These are phyloP conservation scores for Dascyllus trimaculatus DNA, from an alignment of 2,113 vertebrate species.

Conservation along the genomic window DNA sequence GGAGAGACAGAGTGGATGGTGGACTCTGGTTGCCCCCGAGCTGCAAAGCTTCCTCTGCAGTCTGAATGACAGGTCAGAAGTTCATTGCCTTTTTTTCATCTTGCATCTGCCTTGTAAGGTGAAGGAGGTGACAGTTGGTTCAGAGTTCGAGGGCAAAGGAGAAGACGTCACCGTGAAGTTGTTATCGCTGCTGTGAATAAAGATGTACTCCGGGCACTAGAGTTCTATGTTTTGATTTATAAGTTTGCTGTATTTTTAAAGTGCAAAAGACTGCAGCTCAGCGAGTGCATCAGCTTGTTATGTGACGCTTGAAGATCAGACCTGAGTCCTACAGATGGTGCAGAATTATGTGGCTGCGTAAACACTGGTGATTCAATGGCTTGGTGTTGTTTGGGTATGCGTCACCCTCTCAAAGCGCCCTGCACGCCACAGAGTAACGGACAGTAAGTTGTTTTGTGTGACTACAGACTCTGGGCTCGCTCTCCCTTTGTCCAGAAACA, in stretches of 20 bases:
- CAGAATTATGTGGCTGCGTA: conserved; percentile 78
- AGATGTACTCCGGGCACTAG: conserved; percentile 39
- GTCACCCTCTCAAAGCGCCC: conserved; percentile 75
- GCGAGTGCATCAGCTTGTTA: conserved; percentile 46
- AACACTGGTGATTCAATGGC: conserved; percentile 82
- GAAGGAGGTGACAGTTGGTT: conserved; percentile 65
- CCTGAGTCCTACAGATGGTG: conserved; percentile 81
- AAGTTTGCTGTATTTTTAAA: conserved; percentile 41
- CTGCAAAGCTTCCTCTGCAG: conserved; percentile 79
- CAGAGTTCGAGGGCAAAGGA: conserved; percentile 68
- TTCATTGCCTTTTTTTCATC: conserved; percentile 83
- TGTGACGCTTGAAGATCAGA: conserved; percentile 67
- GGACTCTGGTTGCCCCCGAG: conserved; percentile 84
- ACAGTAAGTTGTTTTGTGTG: conserved; percentile 64
- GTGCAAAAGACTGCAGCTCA: conserved; percentile 14
- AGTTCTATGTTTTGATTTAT: conserved; percentile 46
- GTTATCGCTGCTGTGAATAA: conserved; percentile 49
- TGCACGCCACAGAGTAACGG: conserved; percentile 63
- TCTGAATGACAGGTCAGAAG: conserved; percentile 86
- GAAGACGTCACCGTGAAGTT: conserved; percentile 51
- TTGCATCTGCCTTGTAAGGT: conserved; percentile 72
- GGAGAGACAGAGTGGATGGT: conserved; percentile 79
- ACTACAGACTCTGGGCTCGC: conserved; percentile 25
- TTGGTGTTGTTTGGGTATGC: conserved; percentile 82
- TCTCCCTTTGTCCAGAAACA: conserved; percentile 41